These are phyloP conservation scores for Cosmia pyralina DNA, from an alignment of 2,888 invertebrate genomes.

Conservation along the genomic window DNA sequence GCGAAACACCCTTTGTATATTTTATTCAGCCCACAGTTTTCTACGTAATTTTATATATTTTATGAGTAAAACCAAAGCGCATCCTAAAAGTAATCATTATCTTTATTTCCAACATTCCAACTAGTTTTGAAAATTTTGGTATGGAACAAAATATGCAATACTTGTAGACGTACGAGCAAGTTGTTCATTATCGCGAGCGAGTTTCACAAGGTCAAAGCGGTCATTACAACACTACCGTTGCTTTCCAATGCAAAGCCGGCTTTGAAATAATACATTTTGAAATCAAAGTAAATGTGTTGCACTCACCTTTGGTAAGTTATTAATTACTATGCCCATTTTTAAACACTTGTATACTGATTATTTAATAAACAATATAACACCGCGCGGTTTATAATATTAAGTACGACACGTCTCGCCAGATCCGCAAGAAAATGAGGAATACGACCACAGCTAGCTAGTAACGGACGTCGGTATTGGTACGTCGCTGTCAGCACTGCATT, in stretches of 20 bases:
- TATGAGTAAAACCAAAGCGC: neutral
- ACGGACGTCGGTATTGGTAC: constrained; percentile 58
- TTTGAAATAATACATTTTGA: constrained; percentile 66
- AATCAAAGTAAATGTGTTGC: constrained; percentile 56
- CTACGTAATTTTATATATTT: neutral
- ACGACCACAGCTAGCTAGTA: constrained; percentile 65
- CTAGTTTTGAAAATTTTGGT: constrained; percentile 8
- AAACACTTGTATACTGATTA: constrained; percentile 60
- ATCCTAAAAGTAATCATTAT: neutral
- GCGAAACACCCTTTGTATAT: constrained; percentile 1
- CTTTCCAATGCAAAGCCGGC: constrained; percentile 87
- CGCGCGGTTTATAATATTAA: constrained; percentile 67
- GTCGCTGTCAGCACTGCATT: constrained; percentile 72
- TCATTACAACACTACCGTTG: constrained; percentile 88
- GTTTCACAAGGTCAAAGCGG: constrained; percentile 90
- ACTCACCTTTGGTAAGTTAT: constrained; percentile 86
- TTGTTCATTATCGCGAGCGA: constrained; percentile 86
- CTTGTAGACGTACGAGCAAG: constrained; percentile 75
- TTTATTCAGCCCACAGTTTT: neutral
- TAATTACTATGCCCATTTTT: constrained; percentile 86
- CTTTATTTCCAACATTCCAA: neutral
- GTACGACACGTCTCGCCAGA: constrained; percentile 83
- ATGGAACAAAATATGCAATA: constrained; percentile 67
- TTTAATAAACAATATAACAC: constrained; percentile 71
- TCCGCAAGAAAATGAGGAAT: constrained; percentile 84